Conservation (phyloP, 2,888 invertebrate genomes). For the Melanchra persicariae region DNA sequence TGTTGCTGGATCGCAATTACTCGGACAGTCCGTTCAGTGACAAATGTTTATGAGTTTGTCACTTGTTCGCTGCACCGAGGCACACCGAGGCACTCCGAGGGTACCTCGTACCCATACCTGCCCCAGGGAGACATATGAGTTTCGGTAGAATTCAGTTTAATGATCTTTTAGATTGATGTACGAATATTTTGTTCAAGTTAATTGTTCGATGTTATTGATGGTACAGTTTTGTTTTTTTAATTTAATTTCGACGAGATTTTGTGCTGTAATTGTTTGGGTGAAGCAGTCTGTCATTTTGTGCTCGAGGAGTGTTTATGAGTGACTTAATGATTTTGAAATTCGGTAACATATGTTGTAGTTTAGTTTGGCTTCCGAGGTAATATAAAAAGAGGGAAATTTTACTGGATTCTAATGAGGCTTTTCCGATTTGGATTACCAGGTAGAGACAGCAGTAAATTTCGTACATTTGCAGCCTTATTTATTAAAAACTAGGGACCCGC, state of each 20-base stretch:
- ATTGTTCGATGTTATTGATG: constrained; percentile 68
- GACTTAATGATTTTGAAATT: not conserved
- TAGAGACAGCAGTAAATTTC: too few species aligned
- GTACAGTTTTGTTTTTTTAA: constrained; percentile 51
- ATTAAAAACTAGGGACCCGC: too few species aligned
- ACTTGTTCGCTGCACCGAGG: constrained; percentile 80
- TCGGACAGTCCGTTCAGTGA: constrained; percentile 86
- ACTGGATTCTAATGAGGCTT: not conserved
- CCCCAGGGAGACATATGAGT: constrained; percentile 77
- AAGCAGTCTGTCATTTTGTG: constrained; percentile 34
- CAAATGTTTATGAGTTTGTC: constrained; percentile 91
- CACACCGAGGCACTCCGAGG: constrained; percentile 54
- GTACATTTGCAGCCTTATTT: too few species aligned
- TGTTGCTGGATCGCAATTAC: constrained; percentile 84
- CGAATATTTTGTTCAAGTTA: constrained; percentile 64
- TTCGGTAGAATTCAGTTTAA: constrained; percentile 80
- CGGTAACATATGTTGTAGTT: not conserved
- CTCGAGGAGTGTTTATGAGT: constrained; percentile 5
- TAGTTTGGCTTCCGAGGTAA: not conserved
- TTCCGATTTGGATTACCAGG: not conserved
- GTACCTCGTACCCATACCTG: constrained; percentile 78
- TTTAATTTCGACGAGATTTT: constrained; percentile 57
- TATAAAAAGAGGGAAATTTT: not conserved
- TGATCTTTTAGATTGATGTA: constrained; percentile 80
- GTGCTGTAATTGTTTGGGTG: constrained; percentile 34